phyloP scores from a whole-genome alignment of 2,888 invertebrate genomes.

The Drosophila merina region DNA sequence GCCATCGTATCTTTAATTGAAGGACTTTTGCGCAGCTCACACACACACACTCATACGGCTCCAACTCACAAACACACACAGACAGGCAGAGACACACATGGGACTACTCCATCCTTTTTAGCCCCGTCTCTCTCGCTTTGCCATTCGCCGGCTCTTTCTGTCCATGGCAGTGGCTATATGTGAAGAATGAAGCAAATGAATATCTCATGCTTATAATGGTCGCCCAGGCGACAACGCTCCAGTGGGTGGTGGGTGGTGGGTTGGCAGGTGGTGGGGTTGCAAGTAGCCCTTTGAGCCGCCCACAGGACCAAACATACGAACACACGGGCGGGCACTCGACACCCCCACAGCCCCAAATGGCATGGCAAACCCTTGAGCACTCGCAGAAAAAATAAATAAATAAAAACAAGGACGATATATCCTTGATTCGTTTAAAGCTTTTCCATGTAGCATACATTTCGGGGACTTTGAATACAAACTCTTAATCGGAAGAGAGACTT shows the following conservation, averaged over 20 bases:
- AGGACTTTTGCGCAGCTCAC: constrained; percentile 77
- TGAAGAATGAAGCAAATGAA: constrained; percentile 80
- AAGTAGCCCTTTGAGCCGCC: constrained; percentile 42
- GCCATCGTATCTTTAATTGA: constrained; percentile 76
- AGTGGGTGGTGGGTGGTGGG: constrained; percentile 5
- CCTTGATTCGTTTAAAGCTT: not conserved
- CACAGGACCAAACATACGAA: constrained; percentile 11
- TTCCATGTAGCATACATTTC: not conserved
- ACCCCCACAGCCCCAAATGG: not conserved
- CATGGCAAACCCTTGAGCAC: not conserved
- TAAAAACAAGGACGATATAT: not conserved
- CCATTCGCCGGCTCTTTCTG: constrained; percentile 62
- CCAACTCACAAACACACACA: constrained; percentile 17
- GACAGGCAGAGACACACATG: not conserved
- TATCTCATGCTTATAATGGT: constrained; percentile 81
- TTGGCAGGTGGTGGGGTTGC: not conserved
- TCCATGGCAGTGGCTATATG: constrained; percentile 75
- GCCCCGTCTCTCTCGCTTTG: constrained; percentile 21
- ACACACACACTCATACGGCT: constrained; percentile 5
- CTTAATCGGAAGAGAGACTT: not conserved
- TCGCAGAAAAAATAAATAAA: not conserved
- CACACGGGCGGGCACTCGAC: constrained; percentile 1
- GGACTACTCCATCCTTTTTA: constrained; percentile 33
- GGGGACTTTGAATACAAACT: not conserved
- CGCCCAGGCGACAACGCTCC: constrained; percentile 68